These are phyloP conservation scores for Drosophila kuntzei DNA, from an alignment of 2,888 invertebrate species.

Conservation along the genomic window DNA sequence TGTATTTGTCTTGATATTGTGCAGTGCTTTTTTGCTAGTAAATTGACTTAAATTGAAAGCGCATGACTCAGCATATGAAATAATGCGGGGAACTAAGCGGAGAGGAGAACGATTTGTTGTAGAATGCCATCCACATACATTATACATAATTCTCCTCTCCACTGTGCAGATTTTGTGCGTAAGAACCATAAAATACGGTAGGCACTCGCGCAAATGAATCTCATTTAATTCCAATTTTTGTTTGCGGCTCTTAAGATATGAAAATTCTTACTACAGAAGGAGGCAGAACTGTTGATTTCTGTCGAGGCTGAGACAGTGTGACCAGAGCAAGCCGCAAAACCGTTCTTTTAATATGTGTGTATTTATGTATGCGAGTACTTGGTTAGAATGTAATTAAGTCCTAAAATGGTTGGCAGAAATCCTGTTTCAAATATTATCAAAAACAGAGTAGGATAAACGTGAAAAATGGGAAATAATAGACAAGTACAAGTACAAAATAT, in stretches of 20 bases:
- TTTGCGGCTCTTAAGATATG: conserved; percentile 24
- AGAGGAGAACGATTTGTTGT: conserved; percentile 6
- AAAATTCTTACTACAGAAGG: background rate
- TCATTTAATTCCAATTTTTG: background rate
- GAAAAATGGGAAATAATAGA: conserved; percentile 18
- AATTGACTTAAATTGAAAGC: conserved; percentile 80
- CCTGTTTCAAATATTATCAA: conserved; percentile 43
- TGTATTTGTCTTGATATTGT: conserved; percentile 62
- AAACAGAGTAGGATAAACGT: conserved; percentile 6
- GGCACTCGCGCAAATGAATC: conserved; percentile 3
- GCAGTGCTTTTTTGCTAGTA: conserved; percentile 50
- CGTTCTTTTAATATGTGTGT: background rate
- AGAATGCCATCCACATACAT: conserved; percentile 24
- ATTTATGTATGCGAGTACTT: background rate
- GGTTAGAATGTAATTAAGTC: conserved; percentile 47
- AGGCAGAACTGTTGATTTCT: background rate
- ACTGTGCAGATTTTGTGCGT: conserved; percentile 51
- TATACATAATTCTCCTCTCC: conserved; percentile 32
- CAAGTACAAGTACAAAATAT: conserved; percentile 35
- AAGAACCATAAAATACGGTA: conserved; percentile 42
- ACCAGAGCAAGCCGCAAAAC: background rate
- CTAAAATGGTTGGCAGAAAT: conserved; percentile 17
- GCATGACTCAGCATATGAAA: conserved; percentile 76
- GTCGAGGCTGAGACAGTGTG: conserved; percentile 13
- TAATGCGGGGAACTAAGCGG: conserved; percentile 14